Conservation (phyloP, 53 echinoderm and acorn worm species). For the Apostichopus leukothele region DNA sequence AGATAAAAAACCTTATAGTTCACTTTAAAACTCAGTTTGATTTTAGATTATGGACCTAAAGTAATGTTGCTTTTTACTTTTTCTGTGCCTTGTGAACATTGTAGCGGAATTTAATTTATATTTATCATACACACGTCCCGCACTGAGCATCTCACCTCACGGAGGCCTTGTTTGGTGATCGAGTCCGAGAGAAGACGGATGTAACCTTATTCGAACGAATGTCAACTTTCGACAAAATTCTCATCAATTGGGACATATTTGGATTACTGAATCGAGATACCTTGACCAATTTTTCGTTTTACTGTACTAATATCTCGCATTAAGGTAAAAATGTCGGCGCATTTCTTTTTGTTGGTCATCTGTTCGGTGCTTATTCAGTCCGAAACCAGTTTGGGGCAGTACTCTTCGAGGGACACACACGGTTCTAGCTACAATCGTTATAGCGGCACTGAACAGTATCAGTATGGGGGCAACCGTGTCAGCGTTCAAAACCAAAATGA, state of each 20-base stretch:
- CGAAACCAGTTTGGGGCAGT: not conserved
- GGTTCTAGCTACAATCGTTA: not conserved
- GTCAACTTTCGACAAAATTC: too few species aligned
- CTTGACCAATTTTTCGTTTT: not conserved
- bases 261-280: not conserved
- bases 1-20: too few species aligned
- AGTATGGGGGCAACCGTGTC: not conserved
- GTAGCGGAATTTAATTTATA: too few species aligned
- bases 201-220: not conserved
- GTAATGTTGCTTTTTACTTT: too few species aligned
- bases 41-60: too few species aligned
- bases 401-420: not conserved
- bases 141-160: too few species aligned
- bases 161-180: not conserved
- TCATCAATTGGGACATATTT: not conserved
- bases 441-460: not conserved
- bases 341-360: not conserved
- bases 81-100: too few species aligned
- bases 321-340: not conserved
- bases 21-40: too few species aligned
- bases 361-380: not conserved
- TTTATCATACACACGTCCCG: too few species aligned
- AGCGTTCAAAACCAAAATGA: conserved; percentile 3
- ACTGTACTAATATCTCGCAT: not conserved
- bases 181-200: not conserved